Evolutionary conservation across 1,140 invertebrate genomes (phyloP).

Genomic region (Mylabris phalerata): DNA sequence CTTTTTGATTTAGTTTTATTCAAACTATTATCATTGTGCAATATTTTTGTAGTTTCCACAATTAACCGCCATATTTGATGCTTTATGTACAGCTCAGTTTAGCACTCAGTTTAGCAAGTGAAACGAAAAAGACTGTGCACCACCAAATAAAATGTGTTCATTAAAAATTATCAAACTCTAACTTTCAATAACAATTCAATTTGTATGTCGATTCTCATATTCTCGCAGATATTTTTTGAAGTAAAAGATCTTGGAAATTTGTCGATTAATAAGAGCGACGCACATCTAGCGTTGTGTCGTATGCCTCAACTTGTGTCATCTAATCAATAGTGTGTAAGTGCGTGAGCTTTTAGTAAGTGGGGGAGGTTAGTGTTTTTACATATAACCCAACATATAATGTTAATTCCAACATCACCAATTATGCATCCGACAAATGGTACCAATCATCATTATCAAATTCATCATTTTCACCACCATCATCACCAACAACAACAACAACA

Average conservation of each 20-base stretch:
- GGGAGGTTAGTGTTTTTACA: background rate
- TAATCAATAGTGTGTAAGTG: constrained; percentile 12
- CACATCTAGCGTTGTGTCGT: too few relatives aligned
- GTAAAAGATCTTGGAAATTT: too few relatives aligned
- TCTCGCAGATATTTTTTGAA: too few relatives aligned
- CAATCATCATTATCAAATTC: too few relatives aligned
- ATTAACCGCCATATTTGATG: too few relatives aligned
- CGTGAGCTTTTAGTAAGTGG: background rate
- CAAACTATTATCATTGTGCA: constrained; percentile 3
- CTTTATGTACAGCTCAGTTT: too few relatives aligned
- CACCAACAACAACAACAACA: background rate
- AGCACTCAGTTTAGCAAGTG: background rate
- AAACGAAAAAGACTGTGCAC: constrained; percentile 13
- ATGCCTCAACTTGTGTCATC: too few relatives aligned
- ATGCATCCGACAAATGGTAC: constrained; percentile 17
- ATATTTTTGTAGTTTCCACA: background rate
- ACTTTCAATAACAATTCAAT: too few relatives aligned
- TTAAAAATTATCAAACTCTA: too few relatives aligned
- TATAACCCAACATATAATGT: constrained; percentile 23
- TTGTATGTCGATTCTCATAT: too few relatives aligned
- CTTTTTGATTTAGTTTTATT: background rate
- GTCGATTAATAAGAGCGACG: too few relatives aligned
- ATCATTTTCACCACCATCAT: too few relatives aligned
- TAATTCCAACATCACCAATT: constrained; percentile 35
- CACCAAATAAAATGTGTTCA: constrained; percentile 10